Percentiles rank a stretch among this genome's conserved stretches.
Evolutionary conservation across 2,888 invertebrate genomes (phyloP).

Genomic region (Apamea crenata): DNA sequence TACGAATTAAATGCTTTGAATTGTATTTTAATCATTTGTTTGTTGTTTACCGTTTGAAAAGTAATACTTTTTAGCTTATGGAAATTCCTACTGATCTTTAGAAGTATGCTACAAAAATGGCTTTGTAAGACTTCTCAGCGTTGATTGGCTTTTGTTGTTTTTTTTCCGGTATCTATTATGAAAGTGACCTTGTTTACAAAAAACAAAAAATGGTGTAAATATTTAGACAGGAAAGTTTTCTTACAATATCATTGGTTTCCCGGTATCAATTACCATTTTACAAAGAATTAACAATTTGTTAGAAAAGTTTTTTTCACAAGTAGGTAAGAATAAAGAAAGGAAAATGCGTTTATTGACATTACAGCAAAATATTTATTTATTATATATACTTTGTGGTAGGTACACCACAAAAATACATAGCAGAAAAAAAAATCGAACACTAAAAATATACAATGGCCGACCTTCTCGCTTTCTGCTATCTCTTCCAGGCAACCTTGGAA

Average conservation of each 20-base stretch:
- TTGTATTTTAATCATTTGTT: not conserved
- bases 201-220: too few species aligned
- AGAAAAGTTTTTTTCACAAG: not conserved
- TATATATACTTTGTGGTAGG: too few species aligned
- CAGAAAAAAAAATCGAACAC: too few species aligned
- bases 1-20: not conserved
- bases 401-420: too few species aligned
- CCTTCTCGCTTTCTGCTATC: too few species aligned
- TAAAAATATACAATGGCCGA: too few species aligned
- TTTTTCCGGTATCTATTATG: not conserved
- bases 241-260: not conserved
- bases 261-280: not conserved
- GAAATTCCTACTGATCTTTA: not conserved
- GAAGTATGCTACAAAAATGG: not conserved
- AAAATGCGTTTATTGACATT: too few species aligned
- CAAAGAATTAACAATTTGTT: not conserved
- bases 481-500: too few species aligned
- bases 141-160: constrained; percentile 8
- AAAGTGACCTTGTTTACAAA: not conserved
- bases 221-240: too few species aligned
- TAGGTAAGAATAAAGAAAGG: too few species aligned
- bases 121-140: not conserved
- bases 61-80: not conserved
- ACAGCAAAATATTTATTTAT: too few species aligned
- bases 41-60: not conserved